Base-by-base conservation (phyloP, 2,888 invertebrate genomes). In the Drosophila hamatofila region DNA sequence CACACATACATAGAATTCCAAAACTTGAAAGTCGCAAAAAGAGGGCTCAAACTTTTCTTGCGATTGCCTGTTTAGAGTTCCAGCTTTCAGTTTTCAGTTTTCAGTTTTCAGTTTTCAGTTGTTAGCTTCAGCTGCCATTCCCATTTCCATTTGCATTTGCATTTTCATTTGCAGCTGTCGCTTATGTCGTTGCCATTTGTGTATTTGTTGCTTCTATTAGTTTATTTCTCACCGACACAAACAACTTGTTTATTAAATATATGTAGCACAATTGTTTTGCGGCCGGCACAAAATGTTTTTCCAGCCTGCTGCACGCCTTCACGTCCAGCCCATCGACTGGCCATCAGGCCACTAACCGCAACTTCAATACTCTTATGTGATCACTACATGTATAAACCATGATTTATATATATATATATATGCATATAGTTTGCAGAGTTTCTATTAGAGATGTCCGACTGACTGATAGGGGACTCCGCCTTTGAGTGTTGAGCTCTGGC, bases 221-320 rank as follows among this genome's bases (percentile, higher is more conserved):
- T 77, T 77, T 65, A 60, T 58, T 65, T 61, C 54, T 25, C 65
- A 46, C 65, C 39, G 49, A 59, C 58, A 71, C 65, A 58, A 57
- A 64, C 72, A 85, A 65, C 61, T 75, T 87, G 68, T 87, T 75
- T 83, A 82, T 83, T 87, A 81, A 82, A 83, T 87, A 75, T 83
- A 83, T 81, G 81, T 80, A 33, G 64, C 71, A 57, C 73, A 80
- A 81, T 83, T 86, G 84, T 83, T 86, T 81, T 81, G 71, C 62
- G 81, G 87, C 81, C 64, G 42, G 60, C 55, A 61, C 67, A 46
- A 74, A 81, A 80, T 76, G 74, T 83, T 78, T 57, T 60, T 41
- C 44, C 64, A 64, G 56, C 21, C 60, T 48, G 42, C 75, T 74
- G 72, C 42, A 58, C 58, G 18, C 44, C 11, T n/a, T 16, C 30